Base-by-base conservation (phyloP, 92 coral and sea anemone species). In the Palythoa heliodiscus region DNA sequence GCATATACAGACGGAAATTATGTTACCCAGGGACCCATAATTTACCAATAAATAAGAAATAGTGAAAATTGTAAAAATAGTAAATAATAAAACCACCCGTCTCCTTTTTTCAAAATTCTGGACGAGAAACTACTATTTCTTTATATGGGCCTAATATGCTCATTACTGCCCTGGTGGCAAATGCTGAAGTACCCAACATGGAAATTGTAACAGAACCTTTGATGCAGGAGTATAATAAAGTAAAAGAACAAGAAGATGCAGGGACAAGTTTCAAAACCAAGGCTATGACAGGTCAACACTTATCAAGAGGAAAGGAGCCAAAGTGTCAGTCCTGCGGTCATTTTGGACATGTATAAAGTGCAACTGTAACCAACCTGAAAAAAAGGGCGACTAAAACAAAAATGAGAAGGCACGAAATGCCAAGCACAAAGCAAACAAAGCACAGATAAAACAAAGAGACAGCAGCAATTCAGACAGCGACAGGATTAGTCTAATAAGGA, bases 141-240 rank as follows among this genome's bases (percentile, higher is more conserved):
- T n/a, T n/a, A n/a, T n/a, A n/a, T n/a, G n/a, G n/a, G n/a, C n/a
- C n/a, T 61, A 73, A 71, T 63, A 89, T 92, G 89, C 89, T 89
- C 16, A 88, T 92, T n/a, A 89, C 93, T 22, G 93, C 95, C 2
- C 81, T 92, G 38, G 95, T 89, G 58, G 92, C 95, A 39, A 89
- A 88, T 37, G 48, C 63, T 9, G 87, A 84, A 52, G 91, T 84
- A 5, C 87, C 86, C 37, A 55, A 25, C 9, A 73, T 86, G 89
- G 94, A 91, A 40, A 57, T 82, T 22, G 93, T 90, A 6, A 92
- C 91, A 15, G 93, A 92, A 78, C 88, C 90, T 5, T 79, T 90
- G 90, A 67, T 90, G 12, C 93, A 92, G 48, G 90, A 92, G 76
- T 92, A 92, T 40, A 38, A 74, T 8, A 89, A 92, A 66, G 60